Evolutionary conservation across 2,888 invertebrate species (phyloP).

Genomic region (Hirudinaria manillensis): DNA sequence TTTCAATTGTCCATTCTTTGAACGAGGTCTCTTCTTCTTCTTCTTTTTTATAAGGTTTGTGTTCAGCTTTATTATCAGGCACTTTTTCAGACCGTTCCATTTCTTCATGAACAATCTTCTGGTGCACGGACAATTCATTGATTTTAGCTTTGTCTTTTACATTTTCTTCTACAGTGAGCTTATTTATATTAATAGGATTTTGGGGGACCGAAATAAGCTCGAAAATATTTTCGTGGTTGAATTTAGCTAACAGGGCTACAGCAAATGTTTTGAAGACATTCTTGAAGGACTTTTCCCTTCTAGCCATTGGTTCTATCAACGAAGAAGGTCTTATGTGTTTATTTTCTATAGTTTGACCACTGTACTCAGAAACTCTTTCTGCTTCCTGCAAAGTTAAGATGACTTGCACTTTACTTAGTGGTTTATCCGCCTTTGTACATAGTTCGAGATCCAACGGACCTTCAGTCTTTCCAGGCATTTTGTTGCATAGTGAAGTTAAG

Average conservation of each 20-base stretch:
- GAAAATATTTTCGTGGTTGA: conserved; percentile 12
- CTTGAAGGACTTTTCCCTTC: conserved; percentile 16
- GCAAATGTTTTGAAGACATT: conserved; percentile 14
- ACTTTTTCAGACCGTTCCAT: too few relatives aligned
- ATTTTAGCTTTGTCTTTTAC: neutral
- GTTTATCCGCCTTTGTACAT: neutral
- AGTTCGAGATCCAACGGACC: neutral
- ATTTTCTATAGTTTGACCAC: neutral
- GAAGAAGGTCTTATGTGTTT: neutral
- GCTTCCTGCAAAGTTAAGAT: conserved; percentile 1
- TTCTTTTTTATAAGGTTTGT: neutral
- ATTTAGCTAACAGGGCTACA: conserved; percentile 1
- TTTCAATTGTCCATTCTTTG: neutral
- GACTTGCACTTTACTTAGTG: neutral
- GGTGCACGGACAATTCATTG: conserved; percentile 11
- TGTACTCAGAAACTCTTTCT: neutral
- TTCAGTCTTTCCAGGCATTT: conserved; percentile 4
- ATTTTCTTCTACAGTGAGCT: neutral
- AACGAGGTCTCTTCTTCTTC: neutral
- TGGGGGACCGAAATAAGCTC: neutral
- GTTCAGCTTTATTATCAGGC: too few relatives aligned
- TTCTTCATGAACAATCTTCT: neutral
- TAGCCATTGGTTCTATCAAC: neutral
- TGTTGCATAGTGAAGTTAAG: neutral
- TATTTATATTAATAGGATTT: neutral